These are phyloP conservation scores for Gadus chalcogrammus DNA, from an alignment of 2,113 vertebrate genomes.

Conservation along the genomic window DNA sequence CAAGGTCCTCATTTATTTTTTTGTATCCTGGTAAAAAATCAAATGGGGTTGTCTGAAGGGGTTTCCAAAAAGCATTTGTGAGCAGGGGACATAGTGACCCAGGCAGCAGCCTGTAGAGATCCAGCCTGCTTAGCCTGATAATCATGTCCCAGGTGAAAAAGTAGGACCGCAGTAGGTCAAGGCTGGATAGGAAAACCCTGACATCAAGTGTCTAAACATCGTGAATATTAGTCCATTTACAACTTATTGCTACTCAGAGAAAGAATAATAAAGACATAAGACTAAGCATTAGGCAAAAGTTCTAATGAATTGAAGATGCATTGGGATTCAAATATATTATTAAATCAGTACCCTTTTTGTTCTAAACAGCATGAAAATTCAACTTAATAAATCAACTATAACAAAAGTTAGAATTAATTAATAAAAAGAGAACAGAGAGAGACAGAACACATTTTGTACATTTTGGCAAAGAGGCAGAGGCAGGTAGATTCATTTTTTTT, in stretches of 20 bases:
- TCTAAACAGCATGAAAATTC: not conserved
- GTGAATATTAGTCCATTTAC: not conserved
- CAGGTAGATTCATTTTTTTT: not conserved
- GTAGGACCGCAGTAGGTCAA: not conserved
- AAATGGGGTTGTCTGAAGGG: not conserved
- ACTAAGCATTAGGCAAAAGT: not conserved
- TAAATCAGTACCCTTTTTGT: not conserved
- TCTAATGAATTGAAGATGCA: not conserved
- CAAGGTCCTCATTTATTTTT: not conserved
- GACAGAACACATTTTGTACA: not conserved
- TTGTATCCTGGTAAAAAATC: not conserved
- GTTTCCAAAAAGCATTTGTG: not conserved
- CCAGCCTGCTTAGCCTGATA: not conserved
- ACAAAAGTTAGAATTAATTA: not conserved
- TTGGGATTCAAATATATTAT: not conserved
- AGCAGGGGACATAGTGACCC: not conserved
- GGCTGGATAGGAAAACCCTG: not conserved
- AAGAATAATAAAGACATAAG: not conserved
- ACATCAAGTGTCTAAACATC: not conserved
- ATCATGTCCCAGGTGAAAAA: not conserved
- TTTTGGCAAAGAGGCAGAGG: not conserved
- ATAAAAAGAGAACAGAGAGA: not conserved
- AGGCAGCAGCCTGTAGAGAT: not conserved
- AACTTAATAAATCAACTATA: not conserved
- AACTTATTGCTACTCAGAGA: not conserved